Base-by-base conservation (phyloP, 2,113 vertebrate genomes). In the Cyrtonyx montezumae region DNA sequence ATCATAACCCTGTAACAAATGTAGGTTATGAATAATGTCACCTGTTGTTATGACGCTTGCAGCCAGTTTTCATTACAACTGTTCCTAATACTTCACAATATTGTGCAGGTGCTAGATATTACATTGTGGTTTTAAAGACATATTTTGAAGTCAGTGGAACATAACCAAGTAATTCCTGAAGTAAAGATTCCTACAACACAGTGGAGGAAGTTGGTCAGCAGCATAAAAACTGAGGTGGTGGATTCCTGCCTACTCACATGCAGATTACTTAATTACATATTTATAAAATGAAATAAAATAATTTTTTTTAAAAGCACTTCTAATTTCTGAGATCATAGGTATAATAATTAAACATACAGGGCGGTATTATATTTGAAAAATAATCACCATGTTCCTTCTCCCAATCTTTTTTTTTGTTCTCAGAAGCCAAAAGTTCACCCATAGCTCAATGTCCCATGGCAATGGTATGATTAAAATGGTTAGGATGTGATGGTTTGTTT, bases 51-150 rank as follows among this genome's bases (percentile, higher is more conserved):
- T 97, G 97, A 97, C 34, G 69, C 82, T 80, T 92, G 87, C 93
- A 96, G 96, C 96, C 97, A 96, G 93, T 96, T 97, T 96, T 97
- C 97, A 98, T 98, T 98, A 97, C 94, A 91, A 83, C 89, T 59
- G 48, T 62, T 30, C 14, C 80, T 96, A 97, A 96, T 97, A 96
- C 83, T 95, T 97, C 96, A 97, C 93, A 96, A 94, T 85, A 88
- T 96, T 95, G 92, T 97, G 85, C 97, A 98, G 97, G 96, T 97
- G 97, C 69, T 97, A 83, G 90, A 94, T 97, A 96, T 95, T 96
- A 94, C 91, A 94, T 95, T 96, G 96, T 2, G 20, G 88, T 87
- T 96, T 84, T 92, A 94, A 97, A 96, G 80, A 65, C 63, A 43
- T 84, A 87, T 85, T 95, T 96, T 94, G 86, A 97, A 96, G 93